Percentiles rank a stretch among this genome's conserved stretches.
Conservation (phyloP, 1,140 invertebrate species). For the Gonioctena quinquepunctata region DNA sequence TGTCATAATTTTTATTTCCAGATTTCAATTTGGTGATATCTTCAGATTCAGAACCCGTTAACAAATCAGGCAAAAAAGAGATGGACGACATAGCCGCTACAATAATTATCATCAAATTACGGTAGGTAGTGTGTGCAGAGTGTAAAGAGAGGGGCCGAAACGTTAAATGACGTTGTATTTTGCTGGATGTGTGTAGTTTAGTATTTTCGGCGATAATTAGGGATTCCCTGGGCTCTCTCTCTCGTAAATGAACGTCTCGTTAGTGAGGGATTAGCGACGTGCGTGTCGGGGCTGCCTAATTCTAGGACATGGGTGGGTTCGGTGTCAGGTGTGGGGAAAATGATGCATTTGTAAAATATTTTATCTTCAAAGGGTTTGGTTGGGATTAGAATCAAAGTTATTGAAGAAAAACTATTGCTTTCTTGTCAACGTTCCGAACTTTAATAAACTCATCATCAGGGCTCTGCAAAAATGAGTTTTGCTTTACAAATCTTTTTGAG, state of each 20-base stretch:
- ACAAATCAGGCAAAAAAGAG: not conserved
- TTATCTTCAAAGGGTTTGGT: no score
- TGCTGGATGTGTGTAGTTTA: slow-evolving; percentile 29
- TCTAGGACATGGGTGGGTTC: not conserved
- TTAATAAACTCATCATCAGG: no score
- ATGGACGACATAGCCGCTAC: not conserved
- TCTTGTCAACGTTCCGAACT: no score
- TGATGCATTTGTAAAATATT: no score
- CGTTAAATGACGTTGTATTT: slow-evolving; percentile 15
- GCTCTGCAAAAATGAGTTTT: no score
- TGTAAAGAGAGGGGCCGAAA: slow-evolving; percentile 4
- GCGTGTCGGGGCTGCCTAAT: slow-evolving; percentile 39
- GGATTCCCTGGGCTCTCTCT: slow-evolving; percentile 30
- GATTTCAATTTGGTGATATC: no score
- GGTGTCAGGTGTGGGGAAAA: no score
- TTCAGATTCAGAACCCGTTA: no score
- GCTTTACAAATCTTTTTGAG: no score
- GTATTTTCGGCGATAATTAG: slow-evolving; percentile 37
- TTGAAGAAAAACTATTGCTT: no score
- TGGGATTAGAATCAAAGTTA: no score
- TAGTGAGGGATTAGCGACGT: slow-evolving; percentile 43
- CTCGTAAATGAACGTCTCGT: slow-evolving; percentile 43
- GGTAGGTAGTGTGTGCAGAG: not conserved
- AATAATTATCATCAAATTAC: slow-evolving; percentile 16
- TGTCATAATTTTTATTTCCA: no score